These are phyloP conservation scores for Bothrops alternatus DNA, from an alignment of 2,797 vertebrate genomes.

Conservation along the genomic window DNA sequence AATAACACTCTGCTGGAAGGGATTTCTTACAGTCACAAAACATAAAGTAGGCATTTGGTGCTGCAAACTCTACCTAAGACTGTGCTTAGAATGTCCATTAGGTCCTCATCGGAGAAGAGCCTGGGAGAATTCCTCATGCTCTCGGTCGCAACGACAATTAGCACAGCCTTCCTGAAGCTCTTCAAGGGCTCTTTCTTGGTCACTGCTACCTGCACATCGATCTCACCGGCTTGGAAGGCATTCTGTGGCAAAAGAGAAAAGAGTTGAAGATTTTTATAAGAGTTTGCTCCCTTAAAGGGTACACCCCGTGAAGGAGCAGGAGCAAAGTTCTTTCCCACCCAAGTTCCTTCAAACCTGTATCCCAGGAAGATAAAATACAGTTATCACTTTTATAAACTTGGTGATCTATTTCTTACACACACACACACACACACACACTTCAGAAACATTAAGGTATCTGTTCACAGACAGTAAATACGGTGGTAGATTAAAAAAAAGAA, in stretches of 20 bases:
- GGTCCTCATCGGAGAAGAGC: conserved; percentile 1
- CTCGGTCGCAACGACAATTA: background rate
- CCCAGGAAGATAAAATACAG: too few relatives aligned
- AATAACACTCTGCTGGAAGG: background rate
- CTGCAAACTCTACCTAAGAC: conserved; percentile 4
- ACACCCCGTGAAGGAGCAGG: background rate
- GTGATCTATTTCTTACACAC: too few relatives aligned
- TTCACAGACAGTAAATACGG: background rate
- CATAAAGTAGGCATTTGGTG: background rate
- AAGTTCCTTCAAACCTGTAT: background rate
- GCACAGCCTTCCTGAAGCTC: conserved; percentile 1
- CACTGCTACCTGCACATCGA: background rate
- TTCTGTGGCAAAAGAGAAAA: background rate
- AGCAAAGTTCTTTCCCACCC: background rate
- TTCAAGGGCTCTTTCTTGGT: background rate
- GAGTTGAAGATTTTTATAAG: background rate
- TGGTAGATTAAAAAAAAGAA: background rate
- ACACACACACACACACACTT: background rate
- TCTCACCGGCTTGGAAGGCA: too few relatives aligned
- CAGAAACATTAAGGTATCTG: background rate
- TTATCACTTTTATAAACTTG: background rate
- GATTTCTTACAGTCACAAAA: background rate
- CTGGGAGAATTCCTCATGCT: background rate
- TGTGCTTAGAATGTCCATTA: background rate
- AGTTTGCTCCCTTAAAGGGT: background rate